Evolutionary conservation across 2,888 invertebrate species (phyloP).

Genomic region (Acronicta leporina): DNA sequence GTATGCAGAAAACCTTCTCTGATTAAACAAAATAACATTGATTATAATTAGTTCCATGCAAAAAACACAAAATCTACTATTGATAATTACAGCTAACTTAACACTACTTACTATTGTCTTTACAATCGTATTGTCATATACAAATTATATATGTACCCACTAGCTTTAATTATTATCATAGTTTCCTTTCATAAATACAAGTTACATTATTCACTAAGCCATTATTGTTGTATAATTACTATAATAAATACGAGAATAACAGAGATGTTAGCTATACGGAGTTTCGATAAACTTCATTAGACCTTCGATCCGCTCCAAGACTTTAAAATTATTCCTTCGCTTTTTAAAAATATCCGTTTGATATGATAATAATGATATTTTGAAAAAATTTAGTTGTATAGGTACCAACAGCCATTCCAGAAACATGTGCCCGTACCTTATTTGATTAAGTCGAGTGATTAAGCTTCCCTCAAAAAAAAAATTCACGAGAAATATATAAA

Average conservation of each 20-base stretch:
- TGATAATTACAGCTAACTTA: constrained; percentile 69
- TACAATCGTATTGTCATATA: constrained; percentile 74
- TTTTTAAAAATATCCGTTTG: constrained; percentile 58
- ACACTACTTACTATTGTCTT: constrained; percentile 71
- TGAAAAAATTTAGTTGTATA: constrained; percentile 30
- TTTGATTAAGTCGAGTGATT: constrained; percentile 15
- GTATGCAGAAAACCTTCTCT: constrained; percentile 15
- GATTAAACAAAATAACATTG: not conserved
- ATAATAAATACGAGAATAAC: constrained; percentile 50
- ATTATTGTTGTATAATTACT: constrained; percentile 47
- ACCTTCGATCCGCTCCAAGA: constrained; percentile 34
- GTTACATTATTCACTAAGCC: constrained; percentile 37
- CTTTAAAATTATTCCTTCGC: constrained; percentile 38
- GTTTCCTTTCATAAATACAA: constrained; percentile 46
- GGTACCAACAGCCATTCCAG: constrained; percentile 27
- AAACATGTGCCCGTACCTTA: constrained; percentile 6
- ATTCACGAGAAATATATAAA: too few relatives aligned
- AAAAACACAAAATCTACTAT: constrained; percentile 37
- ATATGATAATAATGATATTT: constrained; percentile 80
- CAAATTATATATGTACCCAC: constrained; percentile 51
- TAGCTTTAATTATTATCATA: constrained; percentile 49
- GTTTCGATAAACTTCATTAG: constrained; percentile 39
- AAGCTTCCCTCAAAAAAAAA: not conserved
- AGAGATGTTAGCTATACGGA: constrained; percentile 47
- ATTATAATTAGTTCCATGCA: constrained; percentile 6